Evolutionary conservation across 2,113 vertebrate genomes (phyloP), one percentile per base, ranked within the genome.

Genomic region (Cyphomyrus discorhynchus): DNA sequence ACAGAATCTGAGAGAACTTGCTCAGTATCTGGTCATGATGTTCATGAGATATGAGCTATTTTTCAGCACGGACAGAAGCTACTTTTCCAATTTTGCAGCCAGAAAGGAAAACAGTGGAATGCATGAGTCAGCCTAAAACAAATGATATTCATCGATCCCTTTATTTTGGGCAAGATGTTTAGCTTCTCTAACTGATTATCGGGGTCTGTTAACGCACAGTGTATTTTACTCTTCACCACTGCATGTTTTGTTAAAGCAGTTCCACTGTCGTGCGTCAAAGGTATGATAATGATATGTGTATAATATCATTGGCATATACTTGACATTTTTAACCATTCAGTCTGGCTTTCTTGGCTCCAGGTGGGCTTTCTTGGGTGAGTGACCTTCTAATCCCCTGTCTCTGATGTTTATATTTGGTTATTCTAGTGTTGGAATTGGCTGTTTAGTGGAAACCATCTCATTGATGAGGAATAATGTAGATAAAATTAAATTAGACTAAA

Each of bases 41-140:
- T n/a, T 9, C 24, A 13, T 83, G 82, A n/a, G 24, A 49, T 27
- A 5, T 85, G 83, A 86, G 83, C 83, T 49, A 86, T 86, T 86
- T 70, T 70, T 70, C n/a, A 70, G 13, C 62, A 31, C 10, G 10
- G 27, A 70, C 62, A 70, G 62, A 31, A 47, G 3, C 74, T 42
- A 31, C 31, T 42, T 19, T 42, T 15, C 27, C 85, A 87, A 10
- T 27, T 87, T 53, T 87, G 27, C n/a, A 86, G n/a, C 42, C 47
- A 21, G 50, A 56, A 35, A 35, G 50, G 31, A 53, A 35, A 53
- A 39, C 50, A 3, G 15, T 21, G 19, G 50, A 87, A 31, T 53
- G 85, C 49, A 87, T 87, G 85, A 87, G 13, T 87, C 85, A 87
- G 49, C 85, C 85, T 53, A 39, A 87, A 87, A 53, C 85, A n/a